Conservation (phyloP, 2,888 invertebrate genomes). For the Mesochorus sp. region DNA sequence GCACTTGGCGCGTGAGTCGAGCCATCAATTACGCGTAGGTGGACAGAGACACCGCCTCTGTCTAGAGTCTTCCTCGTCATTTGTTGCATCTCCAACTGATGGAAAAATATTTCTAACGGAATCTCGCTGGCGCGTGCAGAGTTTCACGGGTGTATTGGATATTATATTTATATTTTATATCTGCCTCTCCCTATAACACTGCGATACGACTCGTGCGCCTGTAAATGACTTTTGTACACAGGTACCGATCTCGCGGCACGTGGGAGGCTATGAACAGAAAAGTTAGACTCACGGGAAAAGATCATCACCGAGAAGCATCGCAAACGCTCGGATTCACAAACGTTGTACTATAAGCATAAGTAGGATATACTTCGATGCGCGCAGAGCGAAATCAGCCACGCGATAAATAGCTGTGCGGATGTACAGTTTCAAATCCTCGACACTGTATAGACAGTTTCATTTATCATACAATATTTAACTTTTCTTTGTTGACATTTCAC, state of each 20-base stretch:
- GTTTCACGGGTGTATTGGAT: constrained; percentile 46
- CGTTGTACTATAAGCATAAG: constrained; percentile 7
- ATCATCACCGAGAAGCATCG: constrained; percentile 50
- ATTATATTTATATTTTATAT: no score
- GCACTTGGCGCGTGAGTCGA: constrained; percentile 13
- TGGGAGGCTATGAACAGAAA: constrained; percentile 30
- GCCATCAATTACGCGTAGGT: constrained; percentile 48
- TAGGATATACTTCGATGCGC: constrained; percentile 16
- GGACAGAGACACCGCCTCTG: constrained; percentile 37
- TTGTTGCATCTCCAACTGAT: background rate
- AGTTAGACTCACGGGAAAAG: constrained; percentile 24
- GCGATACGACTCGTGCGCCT: background rate
- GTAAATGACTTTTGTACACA: constrained; percentile 18
- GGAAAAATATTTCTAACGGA: constrained; percentile 48
- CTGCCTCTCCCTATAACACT: constrained; percentile 14
- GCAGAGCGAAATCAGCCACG: background rate
- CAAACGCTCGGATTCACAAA: constrained; percentile 29
- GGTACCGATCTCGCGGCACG: constrained; percentile 7
- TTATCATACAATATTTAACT: background rate
- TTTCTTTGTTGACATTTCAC: background rate
- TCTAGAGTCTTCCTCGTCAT: constrained; percentile 39
- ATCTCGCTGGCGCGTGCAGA: constrained; percentile 56
- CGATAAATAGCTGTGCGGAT: constrained; percentile 8
- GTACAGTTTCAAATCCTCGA: constrained; percentile 13
- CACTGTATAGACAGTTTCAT: background rate